These are phyloP conservation scores for Temnothorax nylanderi DNA, from an alignment of 1,140 invertebrate species.

Conservation along the genomic window DNA sequence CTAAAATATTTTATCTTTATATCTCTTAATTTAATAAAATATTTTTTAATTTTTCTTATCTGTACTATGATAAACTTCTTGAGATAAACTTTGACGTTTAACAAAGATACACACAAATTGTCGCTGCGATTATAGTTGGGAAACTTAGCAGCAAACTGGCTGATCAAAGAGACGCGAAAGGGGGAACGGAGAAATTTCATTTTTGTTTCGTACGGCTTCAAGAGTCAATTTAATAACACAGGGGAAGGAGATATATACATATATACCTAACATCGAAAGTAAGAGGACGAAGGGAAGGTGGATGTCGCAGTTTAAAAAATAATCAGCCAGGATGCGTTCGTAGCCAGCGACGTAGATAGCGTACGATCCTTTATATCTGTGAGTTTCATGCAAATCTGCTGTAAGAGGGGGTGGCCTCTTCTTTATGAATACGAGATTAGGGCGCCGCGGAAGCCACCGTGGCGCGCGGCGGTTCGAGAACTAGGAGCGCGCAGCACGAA, in stretches of 20 bases:
- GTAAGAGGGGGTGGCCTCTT: constrained; percentile 41
- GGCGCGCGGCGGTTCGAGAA: constrained; percentile 36
- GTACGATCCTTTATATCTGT: constrained; percentile 55
- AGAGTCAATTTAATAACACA: constrained; percentile 11
- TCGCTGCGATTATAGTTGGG: not conserved
- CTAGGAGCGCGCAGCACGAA: constrained; percentile 60
- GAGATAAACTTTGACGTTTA: not conserved
- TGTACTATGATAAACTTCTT: not conserved
- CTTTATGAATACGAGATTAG: constrained; percentile 74
- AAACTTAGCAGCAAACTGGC: not conserved
- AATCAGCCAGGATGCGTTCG: constrained; percentile 63
- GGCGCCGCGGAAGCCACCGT: constrained; percentile 58
- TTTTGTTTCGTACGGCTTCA: not conserved
- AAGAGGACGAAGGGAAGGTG: not conserved
- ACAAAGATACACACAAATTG: not conserved
- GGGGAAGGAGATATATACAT: not conserved
- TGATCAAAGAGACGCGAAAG: not conserved
- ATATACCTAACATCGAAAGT: not conserved
- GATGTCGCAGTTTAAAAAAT: constrained; percentile 58
- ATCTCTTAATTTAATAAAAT: not conserved
- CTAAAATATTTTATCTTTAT: not conserved
- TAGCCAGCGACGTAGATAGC: constrained; percentile 49
- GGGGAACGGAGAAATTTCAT: constrained; percentile 2
- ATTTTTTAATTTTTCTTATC: not conserved
- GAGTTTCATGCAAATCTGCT: constrained; percentile 66